Evolutionary conservation across 2,888 invertebrate species (phyloP), one percentile per base, ranked within the genome.

Genomic region (Dromius quadrimaculatus): DNA sequence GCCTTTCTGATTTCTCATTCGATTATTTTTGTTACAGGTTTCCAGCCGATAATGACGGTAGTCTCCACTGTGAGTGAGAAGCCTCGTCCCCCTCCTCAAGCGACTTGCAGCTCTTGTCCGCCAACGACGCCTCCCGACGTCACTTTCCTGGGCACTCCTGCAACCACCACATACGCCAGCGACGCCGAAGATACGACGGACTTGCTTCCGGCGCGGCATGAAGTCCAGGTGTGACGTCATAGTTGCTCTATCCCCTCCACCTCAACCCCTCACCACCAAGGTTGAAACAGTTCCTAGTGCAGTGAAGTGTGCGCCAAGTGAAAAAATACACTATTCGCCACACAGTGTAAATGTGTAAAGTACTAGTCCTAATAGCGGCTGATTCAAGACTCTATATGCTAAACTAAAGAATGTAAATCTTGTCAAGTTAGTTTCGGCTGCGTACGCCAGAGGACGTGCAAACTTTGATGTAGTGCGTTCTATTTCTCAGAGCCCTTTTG

Each of bases 211-310:
- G 76, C 78, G 75, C 75, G 80, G 74, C 78, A 85, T 72, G 87
- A 87, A 77, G 87, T 88, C 74, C 86, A 88, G 73, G 89, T 89
- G 85, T 89, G 89, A 88, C 88, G 87, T 83, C 87, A 87, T 80
- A 86, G 86, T 81, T 85, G 86, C 81, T 85, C 85, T 77, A 86
- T 86, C 81, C 70, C 62, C 57, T 72, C 63, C 23, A 62, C 66
- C 43, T 20, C 65, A 54, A 65, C 50, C 50, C 50, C 15, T 15
- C 15, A 11, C 50, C 23, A 23, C 13, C 41, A 11, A 19, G 47
- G 47, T 47, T 36, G 59, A 68, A 77, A 78, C 78, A 81, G 81
- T 82, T 82, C 82, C 82, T 82, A 50, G 45, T 45, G 68, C 23
- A 59, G 28, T 38, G 32, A 23, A 22, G 38, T 54, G 54, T 22